phyloP scores from a whole-genome alignment of 1,140 invertebrate species.

The Drosophila nigrodunni region DNA sequence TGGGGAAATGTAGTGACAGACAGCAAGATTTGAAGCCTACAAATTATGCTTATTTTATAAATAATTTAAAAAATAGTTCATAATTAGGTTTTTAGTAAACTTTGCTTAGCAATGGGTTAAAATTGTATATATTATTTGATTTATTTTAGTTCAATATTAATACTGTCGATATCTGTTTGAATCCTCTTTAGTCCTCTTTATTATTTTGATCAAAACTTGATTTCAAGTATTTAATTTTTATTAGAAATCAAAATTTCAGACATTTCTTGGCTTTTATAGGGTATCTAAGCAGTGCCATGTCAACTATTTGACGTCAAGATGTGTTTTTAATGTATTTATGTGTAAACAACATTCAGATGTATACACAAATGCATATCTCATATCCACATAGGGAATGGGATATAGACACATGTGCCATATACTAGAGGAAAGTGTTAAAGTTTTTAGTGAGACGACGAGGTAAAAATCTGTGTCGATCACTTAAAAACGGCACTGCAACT shows the following conservation, averaged over 20 bases:
- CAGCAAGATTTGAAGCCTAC: no score
- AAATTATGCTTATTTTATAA: no score
- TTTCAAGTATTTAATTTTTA: no score
- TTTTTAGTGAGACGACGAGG: neutral
- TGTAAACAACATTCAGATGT: conserved; percentile 35
- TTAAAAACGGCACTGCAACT: neutral
- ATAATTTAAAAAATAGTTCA: no score
- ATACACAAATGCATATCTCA: conserved; percentile 25
- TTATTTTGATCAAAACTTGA: no score
- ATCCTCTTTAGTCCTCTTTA: no score
- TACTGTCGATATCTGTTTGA: no score
- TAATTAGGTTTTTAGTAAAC: no score
- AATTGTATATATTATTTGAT: no score
- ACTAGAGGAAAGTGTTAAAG: conserved; percentile 24
- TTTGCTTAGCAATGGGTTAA: no score
- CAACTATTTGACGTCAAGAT: conserved; percentile 10
- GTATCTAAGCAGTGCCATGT: conserved; percentile 24
- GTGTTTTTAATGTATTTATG: conserved; percentile 19
- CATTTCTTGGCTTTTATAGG: neutral
- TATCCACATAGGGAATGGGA: conserved; percentile 10
- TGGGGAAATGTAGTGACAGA: neutral
- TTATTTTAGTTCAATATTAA: no score
- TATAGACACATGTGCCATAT: conserved; percentile 28
- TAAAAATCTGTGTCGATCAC: neutral
- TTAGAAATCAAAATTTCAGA: no score